Conservation (phyloP, 2,888 invertebrate genomes). For the Diarsia dahlii region DNA sequence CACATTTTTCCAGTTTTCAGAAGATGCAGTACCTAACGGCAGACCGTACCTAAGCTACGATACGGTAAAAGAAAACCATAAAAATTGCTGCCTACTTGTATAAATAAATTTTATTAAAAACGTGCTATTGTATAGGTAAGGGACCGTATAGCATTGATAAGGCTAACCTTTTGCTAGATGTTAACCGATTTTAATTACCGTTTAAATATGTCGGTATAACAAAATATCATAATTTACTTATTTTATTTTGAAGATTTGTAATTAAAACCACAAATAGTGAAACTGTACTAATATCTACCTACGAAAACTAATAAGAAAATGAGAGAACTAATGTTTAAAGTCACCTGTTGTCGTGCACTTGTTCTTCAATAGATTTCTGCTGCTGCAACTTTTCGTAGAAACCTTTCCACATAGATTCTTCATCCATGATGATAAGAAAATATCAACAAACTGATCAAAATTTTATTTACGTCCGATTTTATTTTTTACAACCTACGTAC, state of each 20-base stretch:
- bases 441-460: constrained; percentile 21
- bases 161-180: constrained; percentile 11
- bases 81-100: not conserved
- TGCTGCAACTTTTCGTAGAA: constrained; percentile 93
- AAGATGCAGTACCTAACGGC: not conserved
- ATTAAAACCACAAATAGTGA: not conserved
- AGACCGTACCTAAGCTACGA: not conserved
- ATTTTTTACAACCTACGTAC: not conserved
- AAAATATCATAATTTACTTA: not conserved
- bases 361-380: constrained; percentile 91
- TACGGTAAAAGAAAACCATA: not conserved
- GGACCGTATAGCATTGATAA: constrained; percentile 10
- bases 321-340: constrained; percentile 57
- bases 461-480: constrained; percentile 6
- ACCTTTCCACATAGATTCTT: constrained; percentile 95
- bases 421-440: constrained; percentile 87
- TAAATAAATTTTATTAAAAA: not conserved
- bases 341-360: constrained; percentile 93
- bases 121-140: not conserved
- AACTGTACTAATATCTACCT: not conserved
- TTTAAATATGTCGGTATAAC: not conserved
- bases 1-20: not conserved
- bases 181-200: not conserved
- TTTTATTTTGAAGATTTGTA: not conserved
- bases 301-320: not conserved